Evolutionary conservation across 2,888 invertebrate species (phyloP), one percentile per base, ranked within the genome.

Genomic region (Aphrophora alni): DNA sequence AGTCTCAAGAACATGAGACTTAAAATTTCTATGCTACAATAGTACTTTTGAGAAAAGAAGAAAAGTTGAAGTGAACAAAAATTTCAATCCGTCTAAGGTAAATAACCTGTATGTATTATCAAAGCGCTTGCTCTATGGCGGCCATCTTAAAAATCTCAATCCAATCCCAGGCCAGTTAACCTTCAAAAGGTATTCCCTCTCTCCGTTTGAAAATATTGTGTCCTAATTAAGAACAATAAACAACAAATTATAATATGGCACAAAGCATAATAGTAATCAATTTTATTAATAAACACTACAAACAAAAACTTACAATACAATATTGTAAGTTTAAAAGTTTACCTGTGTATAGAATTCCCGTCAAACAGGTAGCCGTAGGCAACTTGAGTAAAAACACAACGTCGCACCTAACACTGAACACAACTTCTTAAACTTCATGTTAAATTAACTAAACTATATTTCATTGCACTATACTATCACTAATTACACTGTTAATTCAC

Each of bases 331-430:
- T 21, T 59, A n/a, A 10, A 77, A 51, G 44, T 74, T 74, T 77
- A 73, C 77, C 73, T 73, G 77, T 59, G 17, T 79, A 76, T 59
- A 79, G 75, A 77, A 82, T 83, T 83, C 83, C 83, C 82, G 77
- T 84, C 83, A 83, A 83, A 83, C 83, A 84, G 84, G 83, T 83
- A 84, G 83, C 82, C 80, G 83, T 74, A 84, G 80, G 80, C 75
- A 81, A 76, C 75, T 77, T 69, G 80, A 82, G 75, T 83, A 83
- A 83, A 83, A 83, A 84, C 84, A 84, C 84, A 83, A 83, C 78
- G 83, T 82, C 82, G 83, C 84, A 84, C 83, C 80, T 24, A 81
- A 81, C 84, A 83, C 83, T 81, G 68, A 74, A 82, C 82, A 81
- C 78, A 81, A 78, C 82, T 79, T 80, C 75, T 72, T 74, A 76